Base-by-base conservation (phyloP, 2,113 vertebrate species). In the Axis porcinus region DNA sequence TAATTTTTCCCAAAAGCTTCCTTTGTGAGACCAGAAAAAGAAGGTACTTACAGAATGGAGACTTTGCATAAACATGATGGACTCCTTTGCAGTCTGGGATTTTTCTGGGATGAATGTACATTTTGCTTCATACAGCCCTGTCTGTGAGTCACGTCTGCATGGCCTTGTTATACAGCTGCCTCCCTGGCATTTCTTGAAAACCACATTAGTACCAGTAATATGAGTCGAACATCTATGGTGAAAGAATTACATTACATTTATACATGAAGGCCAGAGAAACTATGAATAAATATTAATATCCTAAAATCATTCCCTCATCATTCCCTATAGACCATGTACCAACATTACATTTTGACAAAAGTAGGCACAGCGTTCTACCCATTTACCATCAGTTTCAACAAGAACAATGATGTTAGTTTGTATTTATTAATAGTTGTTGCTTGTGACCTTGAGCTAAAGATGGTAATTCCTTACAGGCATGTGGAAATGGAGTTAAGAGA, bases 61-160 rank as follows among this genome's bases (percentile, higher is more conserved):
- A 52, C 82, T 96, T 98, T 98, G 98, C 89, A 97, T 96, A 86
- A 98, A 98, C 98, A 99, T 99, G 84, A 99, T 97, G 76, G 98
- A 99, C 52, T 54, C 96, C 45, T 33, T 74, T 47, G 95, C 58
- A 45, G 23, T 67, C 97, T 98, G 98, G 30, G 6, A 58, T 97
- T 90, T 95, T 23, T 98, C 7, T 81, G 98, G 98, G 55, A 98
- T 64, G 94, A 99, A 99, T 50, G 6, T n/a, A 50, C 99, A 99
- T 47, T 97, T 98, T 54, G 96, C 92, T 97, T 98, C 98, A 89
- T 95, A 98, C 0, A 98, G 52, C 9, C 97, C 94, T 36, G 95
- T 98, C 78, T 5, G 1, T 25, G 6, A 17, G 14, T 98, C 97
- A 4, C 21, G n/a, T 45, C 5, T 89, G 88, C 98, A 99, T 2